Evolutionary conservation across 1,140 invertebrate genomes (phyloP), one percentile per base, ranked within the genome.

Genomic region (Hylaeus volcanicus): DNA sequence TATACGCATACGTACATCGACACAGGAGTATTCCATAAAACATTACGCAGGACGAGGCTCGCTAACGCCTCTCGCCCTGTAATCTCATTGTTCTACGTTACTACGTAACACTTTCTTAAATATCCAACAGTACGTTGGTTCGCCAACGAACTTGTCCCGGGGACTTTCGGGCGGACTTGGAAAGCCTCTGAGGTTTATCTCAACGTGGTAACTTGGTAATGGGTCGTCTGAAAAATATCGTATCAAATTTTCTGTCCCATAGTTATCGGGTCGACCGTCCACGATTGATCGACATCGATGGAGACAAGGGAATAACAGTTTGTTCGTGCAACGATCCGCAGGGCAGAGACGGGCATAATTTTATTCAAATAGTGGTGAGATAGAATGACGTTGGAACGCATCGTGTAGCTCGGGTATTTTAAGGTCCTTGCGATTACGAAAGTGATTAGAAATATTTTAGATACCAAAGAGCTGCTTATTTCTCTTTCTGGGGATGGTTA

Each of bases 141-240:
- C 14, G 8, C n/a, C 56, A 58, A 15, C 53, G n/a, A 74, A 1
- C 6, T 69, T 45, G 26, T 26, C 26, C 26, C 26, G 26, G 5
- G 5, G 26, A 0, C 2, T 56, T 4, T 43, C 51, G 48, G 56
- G 3, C n/a, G 15, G 15, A 43, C 9, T 43, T 9, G 56, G 1
- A 71, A 78, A 71, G n/a, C 56, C 68, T 63, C 68, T 63, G 8
- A 43, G 14, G 39, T 60, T 39, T 12, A 5, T 37, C n/a, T 43
- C 8, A 37, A 78, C 48, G 12, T 11, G 8, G 51, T 26, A 48
- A 73, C n/a, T 11, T 0, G 56, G 15, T 71, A 77, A 60, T 45
- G 48, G 37, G 48, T 61, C 45, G 14, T 51, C 63, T 74, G 70
- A 79, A 79, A 79, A 79, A 74, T 79, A 79, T 79, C 43, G 61